Evolutionary conservation across 1,140 invertebrate species (phyloP), one percentile per base, ranked within the genome.

Genomic region (Physella acuta): DNA sequence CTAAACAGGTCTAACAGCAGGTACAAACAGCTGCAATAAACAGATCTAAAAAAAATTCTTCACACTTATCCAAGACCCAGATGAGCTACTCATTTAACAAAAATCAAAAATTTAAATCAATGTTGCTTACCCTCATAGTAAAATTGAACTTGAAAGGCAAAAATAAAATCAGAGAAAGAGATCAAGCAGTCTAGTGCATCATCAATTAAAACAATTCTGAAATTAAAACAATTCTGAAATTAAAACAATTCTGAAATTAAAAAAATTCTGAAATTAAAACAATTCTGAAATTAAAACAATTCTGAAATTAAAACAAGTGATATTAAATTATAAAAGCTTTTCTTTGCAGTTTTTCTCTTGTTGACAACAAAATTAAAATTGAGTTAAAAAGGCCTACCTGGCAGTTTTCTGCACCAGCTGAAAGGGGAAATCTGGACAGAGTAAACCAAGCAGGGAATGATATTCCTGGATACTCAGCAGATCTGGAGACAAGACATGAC

Each of bases 111-210:
- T n/a, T n/a, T n/a, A n/a, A n/a, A n/a, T n/a, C n/a, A n/a, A n/a
- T n/a, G n/a, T n/a, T n/a, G 3, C 52, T 73, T 76, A 85, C 84
- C 84, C 78, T 85, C 77, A 77, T 80, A 85, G 72, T 79, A 85
- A 71, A 85, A 83, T 71, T 85, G 82, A 26, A 81, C 74, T 79
- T 85, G 83, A 66, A 85, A 85, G 44, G 83, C 79, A 73, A 83
- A 85, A 58, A 85, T 78, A 69, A 85, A 85, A 73, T 85, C 82
- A 61, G 78, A 68, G 68, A 85, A 85, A 17, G 78, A 81, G 14
- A 84, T 82, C 24, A 84, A 75, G 67, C 81, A 85, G 59, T 85
- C 83, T 49, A 82, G 52, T n/a, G 83, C 83, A 78, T 84, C 83
- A 76, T 85, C 82, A 59, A 84, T 74, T 14, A 85, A 71, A 26